Conservation (phyloP, 2,797 vertebrate genomes). For the Hemitrygon akajei region DNA sequence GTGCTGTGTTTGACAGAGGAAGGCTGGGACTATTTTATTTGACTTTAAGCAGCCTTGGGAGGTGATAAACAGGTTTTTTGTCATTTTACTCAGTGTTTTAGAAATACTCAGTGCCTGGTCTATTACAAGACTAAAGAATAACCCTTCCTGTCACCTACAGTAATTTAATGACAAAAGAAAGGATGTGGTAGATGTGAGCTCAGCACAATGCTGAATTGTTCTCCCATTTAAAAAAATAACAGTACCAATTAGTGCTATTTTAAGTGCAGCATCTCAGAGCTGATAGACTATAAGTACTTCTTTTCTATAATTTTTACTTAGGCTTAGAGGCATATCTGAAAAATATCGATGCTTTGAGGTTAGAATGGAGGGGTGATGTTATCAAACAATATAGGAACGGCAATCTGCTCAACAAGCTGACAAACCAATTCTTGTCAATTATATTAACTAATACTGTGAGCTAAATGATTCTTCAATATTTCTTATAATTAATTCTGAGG, state of each 20-base stretch:
- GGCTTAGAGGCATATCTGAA: not conserved
- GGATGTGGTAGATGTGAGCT: slow-evolving; percentile 5
- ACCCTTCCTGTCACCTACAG: slow-evolving; percentile 7
- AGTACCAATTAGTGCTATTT: slow-evolving; percentile 33
- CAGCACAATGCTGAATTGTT: slow-evolving; percentile 20
- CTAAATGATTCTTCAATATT: not conserved
- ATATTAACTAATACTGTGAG: not conserved
- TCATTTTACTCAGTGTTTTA: slow-evolving; percentile 28
- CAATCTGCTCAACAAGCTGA: too few species aligned
- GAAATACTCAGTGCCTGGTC: slow-evolving; percentile 26
- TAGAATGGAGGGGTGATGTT: not conserved
- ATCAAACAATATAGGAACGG: not conserved
- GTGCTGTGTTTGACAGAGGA: not conserved
- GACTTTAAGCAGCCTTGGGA: not conserved
- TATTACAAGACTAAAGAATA: slow-evolving; percentile 11
- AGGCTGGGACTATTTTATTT: not conserved
- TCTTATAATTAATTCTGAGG: not conserved
- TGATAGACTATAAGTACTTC: not conserved
- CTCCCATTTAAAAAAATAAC: slow-evolving; percentile 8
- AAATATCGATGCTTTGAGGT: not conserved
- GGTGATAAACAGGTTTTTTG: not conserved
- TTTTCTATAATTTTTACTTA: slow-evolving; percentile 24
- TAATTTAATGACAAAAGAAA: slow-evolving; percentile 30
- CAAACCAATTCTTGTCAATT: not conserved
- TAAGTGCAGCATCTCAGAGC: slow-evolving; percentile 18